These are phyloP conservation scores for Limosa lapponica DNA, from an alignment of 2,797 vertebrate genomes.

Conservation along the genomic window DNA sequence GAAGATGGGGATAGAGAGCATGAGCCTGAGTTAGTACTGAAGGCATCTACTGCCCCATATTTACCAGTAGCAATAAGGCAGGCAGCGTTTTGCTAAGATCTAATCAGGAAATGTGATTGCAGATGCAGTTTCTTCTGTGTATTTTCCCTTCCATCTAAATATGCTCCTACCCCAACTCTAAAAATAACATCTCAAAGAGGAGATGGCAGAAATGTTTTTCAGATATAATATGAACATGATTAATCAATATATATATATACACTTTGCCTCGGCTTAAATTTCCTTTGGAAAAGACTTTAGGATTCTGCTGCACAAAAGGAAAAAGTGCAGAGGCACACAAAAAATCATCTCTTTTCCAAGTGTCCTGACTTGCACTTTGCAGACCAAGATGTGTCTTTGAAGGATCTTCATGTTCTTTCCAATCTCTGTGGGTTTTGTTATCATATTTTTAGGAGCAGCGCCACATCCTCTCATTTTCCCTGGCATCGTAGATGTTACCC, in stretches of 20 bases:
- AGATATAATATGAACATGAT: neutral
- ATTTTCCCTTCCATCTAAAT: neutral
- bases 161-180: neutral
- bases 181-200: neutral
- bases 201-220: neutral
- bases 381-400: neutral
- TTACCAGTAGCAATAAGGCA: neutral
- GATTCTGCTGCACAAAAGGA: neutral
- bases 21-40: neutral
- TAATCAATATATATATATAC: neutral
- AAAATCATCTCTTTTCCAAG: neutral
- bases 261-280: neutral
- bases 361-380: neutral
- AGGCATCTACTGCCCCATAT: neutral
- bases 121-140: constrained; percentile 1
- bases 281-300: neutral
- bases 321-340: neutral
- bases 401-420: neutral
- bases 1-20: neutral
- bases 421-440: neutral
- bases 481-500: fast-evolving
- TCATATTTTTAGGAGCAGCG: neutral
- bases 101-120: constrained; percentile 35
- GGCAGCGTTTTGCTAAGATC: neutral
- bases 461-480: neutral